Base-by-base conservation (phyloP, 2,113 vertebrate genomes). In the Myotis brandtii region DNA sequence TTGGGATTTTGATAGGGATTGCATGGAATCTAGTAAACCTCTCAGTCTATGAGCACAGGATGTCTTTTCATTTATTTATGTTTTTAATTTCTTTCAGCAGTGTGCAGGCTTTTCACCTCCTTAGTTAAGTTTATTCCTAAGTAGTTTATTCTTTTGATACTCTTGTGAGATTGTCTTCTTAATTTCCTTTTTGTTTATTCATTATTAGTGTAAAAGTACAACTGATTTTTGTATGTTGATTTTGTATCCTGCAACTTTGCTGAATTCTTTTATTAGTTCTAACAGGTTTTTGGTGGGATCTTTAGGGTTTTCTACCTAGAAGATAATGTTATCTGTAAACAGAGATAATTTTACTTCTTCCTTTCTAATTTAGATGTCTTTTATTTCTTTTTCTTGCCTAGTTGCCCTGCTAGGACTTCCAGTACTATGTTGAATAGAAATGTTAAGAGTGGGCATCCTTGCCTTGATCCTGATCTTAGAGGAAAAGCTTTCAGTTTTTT, bases 191-290 rank as follows among this genome's bases (percentile, higher is more conserved):
- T 59, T 30, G 48, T 46, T 32, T 43, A 66, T 82, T 64, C 54
- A 88, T 81, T 93, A 50, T 59, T 72, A 72, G 52, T 72, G 23
- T 72, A 20, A 86, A 88, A 82, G n/a, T 82, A 14, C 25, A 87
- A 52, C 40, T 82, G 21, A 43, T 52, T 82, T 81, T 93, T n/a
- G 0, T 73, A 37, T 81, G 25, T 72, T 81, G 52, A 59, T 70
- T 87, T 80, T 40, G 34, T 76, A 48, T 69, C 17, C 59, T 94
- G 37, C 40, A 89, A 73, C 56, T 46, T 94, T 73, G 76, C 92
- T 88, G 76, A 83, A 48, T 89, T 94, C 30, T 75, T 67, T 37
- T 80, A 69, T 88, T 90, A 72, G 69, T 64, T 89, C 37, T 83
- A 76, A 89, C 13, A 76, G 46, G 27, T 76, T 94, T 93, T 64